Conservation (phyloP, 2,888 invertebrate genomes). For the Temnothorax ravouxi region DNA sequence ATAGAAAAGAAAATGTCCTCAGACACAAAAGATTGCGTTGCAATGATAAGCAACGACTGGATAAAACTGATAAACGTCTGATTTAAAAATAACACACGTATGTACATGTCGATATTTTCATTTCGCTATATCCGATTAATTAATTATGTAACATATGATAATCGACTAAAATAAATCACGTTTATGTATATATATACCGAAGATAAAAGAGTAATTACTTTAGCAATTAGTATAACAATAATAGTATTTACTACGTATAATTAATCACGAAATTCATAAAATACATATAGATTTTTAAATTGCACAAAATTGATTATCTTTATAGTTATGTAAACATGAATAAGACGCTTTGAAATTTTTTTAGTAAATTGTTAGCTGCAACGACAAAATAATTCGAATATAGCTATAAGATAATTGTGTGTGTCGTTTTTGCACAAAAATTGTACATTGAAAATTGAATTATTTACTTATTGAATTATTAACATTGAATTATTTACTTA, state of each 20-base stretch:
- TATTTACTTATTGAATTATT: no score
- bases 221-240: neutral
- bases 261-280: neutral
- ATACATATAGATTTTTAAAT: neutral
- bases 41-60: neutral
- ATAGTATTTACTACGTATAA: neutral
- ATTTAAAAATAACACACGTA: neutral
- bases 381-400: neutral
- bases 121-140: neutral
- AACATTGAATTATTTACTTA: no score
- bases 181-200: no score
- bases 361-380: neutral
- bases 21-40: neutral
- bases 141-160: neutral
- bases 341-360: neutral
- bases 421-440: neutral
- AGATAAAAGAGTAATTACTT: neutral
- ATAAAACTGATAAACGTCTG: neutral
- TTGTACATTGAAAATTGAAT: neutral
- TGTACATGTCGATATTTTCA: neutral
- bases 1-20: conserved; percentile 32
- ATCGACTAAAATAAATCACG: neutral
- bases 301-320: neutral
- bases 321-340: neutral
- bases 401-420: neutral